Base-by-base conservation (phyloP, 1,140 invertebrate species). In the Littorina saxatilis region DNA sequence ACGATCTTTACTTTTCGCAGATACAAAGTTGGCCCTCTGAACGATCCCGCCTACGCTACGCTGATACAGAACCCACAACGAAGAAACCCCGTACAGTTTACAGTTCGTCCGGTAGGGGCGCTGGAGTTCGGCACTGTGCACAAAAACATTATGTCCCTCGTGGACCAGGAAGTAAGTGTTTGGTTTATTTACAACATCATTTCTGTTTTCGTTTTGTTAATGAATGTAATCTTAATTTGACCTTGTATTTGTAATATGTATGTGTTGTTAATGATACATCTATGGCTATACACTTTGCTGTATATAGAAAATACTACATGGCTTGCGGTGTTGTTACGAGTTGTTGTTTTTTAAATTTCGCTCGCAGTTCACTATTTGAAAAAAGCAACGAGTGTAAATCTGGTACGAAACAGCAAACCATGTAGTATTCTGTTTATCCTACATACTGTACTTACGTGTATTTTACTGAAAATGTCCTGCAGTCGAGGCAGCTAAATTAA, bases 91-190 rank as follows among this genome's bases (percentile, higher is more conserved):
- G 74, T 86, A 17, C 76, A 81, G 20, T 86, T 82, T 43, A 43
- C 85, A 1, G 63, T 82, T 29, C 47, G 87, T 72, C 85, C 87
- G 0, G 32, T 82, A n/a, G 75, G 76, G 11, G 15, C 23, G 0
- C 27, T 80, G 27, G 87, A 87, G 50, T 85, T 63, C n/a, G 20
- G 20, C 1, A 43, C 79, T 17, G n/a, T 79, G 20, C 47, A 37
- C 20, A n/a, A 75, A 17, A 1, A 39, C 7, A 2, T 86, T 9
- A 23, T 85, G 29, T 32, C 37, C 37, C 52, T 58, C 17, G 39
- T 87, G 1, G 85, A 85, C n/a, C 35, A 50, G 35, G 61, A 86
- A 43, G 77, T 86, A 11, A 80, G 76, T 13, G 27, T 79, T 23
- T 0, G 73, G n/a, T n/a, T n/a, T n/a, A n/a, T n/a, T n/a, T n/a